Evolutionary conservation across 2,113 vertebrate genomes (phyloP).

Genomic region (Mesoclemmys tuberculata): DNA sequence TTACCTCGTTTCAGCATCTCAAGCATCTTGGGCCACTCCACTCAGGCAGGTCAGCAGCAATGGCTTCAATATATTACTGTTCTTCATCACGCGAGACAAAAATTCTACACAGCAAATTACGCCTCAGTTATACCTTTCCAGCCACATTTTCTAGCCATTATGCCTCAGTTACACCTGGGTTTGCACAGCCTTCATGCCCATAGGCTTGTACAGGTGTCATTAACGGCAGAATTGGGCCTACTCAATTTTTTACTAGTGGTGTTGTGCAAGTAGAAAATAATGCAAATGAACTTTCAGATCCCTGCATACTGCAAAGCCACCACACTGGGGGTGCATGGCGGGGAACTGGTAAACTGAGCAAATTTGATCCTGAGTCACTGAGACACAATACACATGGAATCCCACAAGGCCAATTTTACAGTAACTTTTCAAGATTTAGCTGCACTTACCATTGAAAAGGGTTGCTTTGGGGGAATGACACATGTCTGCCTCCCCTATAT

Average conservation of each 20-base stretch:
- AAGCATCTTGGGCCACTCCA: not conserved
- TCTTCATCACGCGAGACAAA: not conserved
- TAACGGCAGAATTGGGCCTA: not conserved
- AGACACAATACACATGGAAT: not conserved
- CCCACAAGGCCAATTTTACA: not conserved
- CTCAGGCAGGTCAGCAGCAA: not conserved
- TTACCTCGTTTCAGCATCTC: not conserved
- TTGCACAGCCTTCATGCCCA: not conserved
- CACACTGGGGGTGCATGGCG: not conserved
- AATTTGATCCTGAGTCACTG: not conserved
- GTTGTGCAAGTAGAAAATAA: not conserved
- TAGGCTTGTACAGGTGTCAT: not conserved
- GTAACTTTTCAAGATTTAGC: not conserved
- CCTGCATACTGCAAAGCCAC: not conserved
- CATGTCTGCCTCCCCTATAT: not conserved
- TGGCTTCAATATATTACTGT: not conserved
- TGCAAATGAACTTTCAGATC: not conserved
- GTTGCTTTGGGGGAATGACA: not conserved
- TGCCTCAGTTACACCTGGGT: not conserved
- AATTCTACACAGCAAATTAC: not conserved
- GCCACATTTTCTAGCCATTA: not conserved
- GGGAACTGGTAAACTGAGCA: not conserved
- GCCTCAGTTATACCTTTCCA: not conserved
- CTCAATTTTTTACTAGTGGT: not conserved
- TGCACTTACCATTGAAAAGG: not conserved